Evolutionary conservation across 1,140 invertebrate species (phyloP), one percentile per base, ranked within the genome.

Genomic region (Formica selysi): DNA sequence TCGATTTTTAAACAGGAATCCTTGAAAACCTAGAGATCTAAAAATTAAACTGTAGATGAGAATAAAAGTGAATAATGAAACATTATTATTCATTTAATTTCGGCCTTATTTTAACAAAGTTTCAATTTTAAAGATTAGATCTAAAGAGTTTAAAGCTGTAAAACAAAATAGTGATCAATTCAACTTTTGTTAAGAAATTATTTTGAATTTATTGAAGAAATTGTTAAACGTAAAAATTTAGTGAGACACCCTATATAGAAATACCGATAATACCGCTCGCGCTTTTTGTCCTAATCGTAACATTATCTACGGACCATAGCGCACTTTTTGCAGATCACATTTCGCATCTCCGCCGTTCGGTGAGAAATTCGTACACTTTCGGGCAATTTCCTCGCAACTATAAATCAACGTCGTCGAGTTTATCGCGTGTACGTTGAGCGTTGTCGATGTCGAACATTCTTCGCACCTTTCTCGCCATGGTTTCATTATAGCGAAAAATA

Each of bases 401-500:
- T 91, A 91, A 91, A 91, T 91, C 90, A 88, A 89, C 87, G 90
- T 85, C 86, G 86, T 89, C 81, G 83, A 89, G 86, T 86, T 89
- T 84, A 85, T 89, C 87, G 86, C 67, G 74, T 76, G 65, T 76
- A 51, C 65, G 48, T 64, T 85, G 84, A 90, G 70, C 89, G 79
- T 79, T 62, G 67, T 59, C 86, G 81, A 85, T 85, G 70, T 85
- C 64, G 59, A 85, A 86, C 88, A 73, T 62, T 65, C 70, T 78
- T 90, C 86, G 76, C 86, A 59, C 64, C 73, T 90, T 65, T 38
- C 86, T 65, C 64, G 26, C 54, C 68, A 83, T 73, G 79, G 68
- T 83, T 83, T 83, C 79, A 83, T 83, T 83, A 83, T 83, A 83
- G 68, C 68, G 79, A 83, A 83, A 83, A 83, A 83, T 83, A 83